Conservation (phyloP, 1,140 invertebrate species). For the Lepidurus packardi region DNA sequence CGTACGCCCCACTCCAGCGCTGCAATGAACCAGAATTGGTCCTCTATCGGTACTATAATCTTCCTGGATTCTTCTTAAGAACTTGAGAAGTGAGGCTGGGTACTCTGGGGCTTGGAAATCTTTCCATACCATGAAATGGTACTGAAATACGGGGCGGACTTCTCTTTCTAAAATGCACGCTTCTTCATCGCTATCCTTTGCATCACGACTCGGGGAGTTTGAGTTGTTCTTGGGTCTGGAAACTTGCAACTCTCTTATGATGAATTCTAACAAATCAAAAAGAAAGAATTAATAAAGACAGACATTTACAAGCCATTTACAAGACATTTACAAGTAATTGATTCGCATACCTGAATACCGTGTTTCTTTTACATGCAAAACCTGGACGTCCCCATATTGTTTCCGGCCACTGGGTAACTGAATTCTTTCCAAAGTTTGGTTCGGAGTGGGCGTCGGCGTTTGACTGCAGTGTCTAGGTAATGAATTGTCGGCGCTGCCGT, state of each 20-base stretch:
- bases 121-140: constrained; percentile 92
- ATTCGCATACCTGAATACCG: constrained; percentile 48
- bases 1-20: constrained; percentile 84
- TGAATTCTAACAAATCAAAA: constrained; percentile 60
- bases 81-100: constrained; percentile 80
- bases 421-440: constrained; percentile 13
- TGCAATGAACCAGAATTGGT: constrained; percentile 82
- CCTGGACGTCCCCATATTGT: constrained; percentile 69
- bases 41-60: constrained; percentile 73
- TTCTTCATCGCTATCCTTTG: constrained; percentile 32
- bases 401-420: constrained; percentile 49
- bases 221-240: constrained; percentile 29
- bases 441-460: constrained; percentile 23
- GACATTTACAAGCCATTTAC: constrained; percentile 24
- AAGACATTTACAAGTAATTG: too few relatives aligned
- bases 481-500: constrained; percentile 23
- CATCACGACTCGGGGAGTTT: neutral
- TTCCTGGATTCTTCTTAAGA: constrained; percentile 82
- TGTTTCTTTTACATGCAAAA: constrained; percentile 68
- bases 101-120: constrained; percentile 90
- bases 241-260: constrained; percentile 60
- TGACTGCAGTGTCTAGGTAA: constrained; percentile 10
- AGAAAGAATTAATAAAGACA: neutral
- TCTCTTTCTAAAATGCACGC: constrained; percentile 44
- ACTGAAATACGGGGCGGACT: constrained; percentile 72